Evolutionary conservation across 2,113 vertebrate genomes (phyloP).

Genomic region (Echinops telfairi): DNA sequence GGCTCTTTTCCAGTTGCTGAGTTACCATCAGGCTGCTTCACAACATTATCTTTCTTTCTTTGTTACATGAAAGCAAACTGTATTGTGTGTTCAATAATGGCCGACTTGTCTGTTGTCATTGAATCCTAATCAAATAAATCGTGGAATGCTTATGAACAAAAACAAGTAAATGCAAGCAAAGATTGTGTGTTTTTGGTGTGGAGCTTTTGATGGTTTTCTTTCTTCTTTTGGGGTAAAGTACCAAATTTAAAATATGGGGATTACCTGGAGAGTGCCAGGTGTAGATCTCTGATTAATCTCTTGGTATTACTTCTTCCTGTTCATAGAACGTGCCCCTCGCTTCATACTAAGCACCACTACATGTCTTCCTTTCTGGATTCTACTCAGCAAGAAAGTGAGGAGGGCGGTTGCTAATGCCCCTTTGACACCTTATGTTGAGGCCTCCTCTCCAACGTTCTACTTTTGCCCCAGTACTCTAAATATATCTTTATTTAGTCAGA

Average conservation of each 20-base stretch:
- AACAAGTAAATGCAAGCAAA: constrained; percentile 23
- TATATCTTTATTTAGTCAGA: constrained; percentile 56
- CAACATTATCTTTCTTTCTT: constrained; percentile 46
- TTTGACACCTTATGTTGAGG: constrained; percentile 17
- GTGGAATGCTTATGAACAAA: constrained; percentile 41
- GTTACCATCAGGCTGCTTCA: constrained; percentile 50
- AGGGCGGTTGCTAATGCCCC: not conserved
- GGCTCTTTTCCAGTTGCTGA: constrained; percentile 45
- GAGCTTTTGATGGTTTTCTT: no score
- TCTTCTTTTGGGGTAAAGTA: no score
- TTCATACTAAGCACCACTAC: not conserved
- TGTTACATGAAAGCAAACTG: constrained; percentile 21
- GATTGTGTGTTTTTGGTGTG: not conserved
- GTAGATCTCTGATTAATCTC: not conserved
- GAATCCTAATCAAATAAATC: constrained; percentile 48
- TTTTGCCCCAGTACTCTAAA: constrained; percentile 47
- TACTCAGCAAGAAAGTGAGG: not conserved
- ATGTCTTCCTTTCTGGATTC: not conserved
- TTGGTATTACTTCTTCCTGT: not conserved
- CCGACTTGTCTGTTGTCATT: constrained; percentile 34
- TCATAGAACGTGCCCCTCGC: not conserved
- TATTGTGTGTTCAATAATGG: constrained; percentile 40
- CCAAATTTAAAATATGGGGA: not conserved
- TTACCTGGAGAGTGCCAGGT: not conserved
- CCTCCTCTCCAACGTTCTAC: not conserved